phyloP scores from a whole-genome alignment of 1,140 invertebrate species.

The Magallana angulata region DNA sequence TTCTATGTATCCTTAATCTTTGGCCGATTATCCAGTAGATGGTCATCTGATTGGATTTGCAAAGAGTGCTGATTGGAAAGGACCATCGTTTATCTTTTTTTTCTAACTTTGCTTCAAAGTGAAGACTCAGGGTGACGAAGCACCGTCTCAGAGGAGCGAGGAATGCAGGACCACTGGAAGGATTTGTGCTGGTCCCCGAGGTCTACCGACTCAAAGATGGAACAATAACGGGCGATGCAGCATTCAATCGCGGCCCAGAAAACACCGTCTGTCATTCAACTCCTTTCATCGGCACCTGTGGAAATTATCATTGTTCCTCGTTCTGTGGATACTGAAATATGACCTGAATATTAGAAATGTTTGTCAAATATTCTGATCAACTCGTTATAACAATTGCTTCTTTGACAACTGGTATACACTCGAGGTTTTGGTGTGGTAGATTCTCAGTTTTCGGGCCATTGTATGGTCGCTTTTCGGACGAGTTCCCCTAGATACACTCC shows the following conservation, averaged over 20 bases:
- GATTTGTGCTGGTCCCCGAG: conserved; percentile 10
- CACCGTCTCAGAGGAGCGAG: not conserved
- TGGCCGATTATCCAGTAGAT: conserved; percentile 25
- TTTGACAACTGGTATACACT: not conserved
- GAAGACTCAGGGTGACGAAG: conserved; percentile 24
- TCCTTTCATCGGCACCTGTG: conserved; percentile 27
- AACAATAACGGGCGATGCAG: conserved; percentile 11
- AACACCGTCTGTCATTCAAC: conserved; percentile 19
- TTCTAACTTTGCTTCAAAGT: not conserved
- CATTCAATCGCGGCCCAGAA: conserved; percentile 23
- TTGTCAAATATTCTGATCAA: conserved; percentile 26
- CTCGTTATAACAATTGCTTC: conserved; percentile 5
- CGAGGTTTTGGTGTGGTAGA: too few species aligned
- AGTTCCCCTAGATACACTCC: conserved; percentile 18
- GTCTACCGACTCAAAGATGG: not conserved
- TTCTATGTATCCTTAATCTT: conserved; percentile 34
- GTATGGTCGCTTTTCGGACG: conserved; percentile 15
- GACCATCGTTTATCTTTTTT: conserved; percentile 31
- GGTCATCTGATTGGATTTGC: conserved; percentile 17
- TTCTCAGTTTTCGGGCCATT: conserved; percentile 21
- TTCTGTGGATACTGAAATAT: conserved; percentile 29
- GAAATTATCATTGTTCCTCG: conserved; percentile 18
- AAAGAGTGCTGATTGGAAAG: not conserved
- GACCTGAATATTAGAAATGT: conserved; percentile 33
- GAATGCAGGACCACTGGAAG: conserved; percentile 16